Conservation (phyloP, 2,797 vertebrate genomes). For the Alectoris magna region DNA sequence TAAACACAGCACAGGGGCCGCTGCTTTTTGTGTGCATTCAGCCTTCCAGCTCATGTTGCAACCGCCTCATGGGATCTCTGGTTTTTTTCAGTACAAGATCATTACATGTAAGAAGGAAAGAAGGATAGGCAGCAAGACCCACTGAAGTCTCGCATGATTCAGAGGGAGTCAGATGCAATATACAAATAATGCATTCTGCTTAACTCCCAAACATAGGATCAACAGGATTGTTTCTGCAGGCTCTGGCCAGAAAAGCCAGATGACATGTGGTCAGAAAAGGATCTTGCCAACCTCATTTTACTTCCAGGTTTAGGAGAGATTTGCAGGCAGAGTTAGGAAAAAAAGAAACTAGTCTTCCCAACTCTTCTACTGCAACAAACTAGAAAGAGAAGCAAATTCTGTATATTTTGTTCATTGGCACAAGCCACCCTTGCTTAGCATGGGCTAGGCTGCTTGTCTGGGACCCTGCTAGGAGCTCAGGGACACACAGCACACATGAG, state of each 20-base stretch:
- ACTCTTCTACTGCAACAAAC: background rate
- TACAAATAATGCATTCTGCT: background rate
- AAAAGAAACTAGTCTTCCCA: background rate
- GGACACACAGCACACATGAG: slow-evolving; percentile 47
- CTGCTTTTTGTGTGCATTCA: background rate
- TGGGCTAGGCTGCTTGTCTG: slow-evolving; percentile 5
- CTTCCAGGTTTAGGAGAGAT: background rate
- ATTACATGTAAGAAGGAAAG: background rate
- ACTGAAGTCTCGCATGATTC: background rate
- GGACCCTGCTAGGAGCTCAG: slow-evolving; percentile 41
- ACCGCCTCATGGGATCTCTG: fast-evolving
- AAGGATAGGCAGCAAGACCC: background rate
- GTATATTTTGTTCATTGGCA: slow-evolving; percentile 62
- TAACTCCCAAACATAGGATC: background rate
- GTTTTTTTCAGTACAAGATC: background rate
- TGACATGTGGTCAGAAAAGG: background rate
- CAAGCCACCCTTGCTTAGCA: slow-evolving; percentile 32
- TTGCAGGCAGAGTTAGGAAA: background rate
- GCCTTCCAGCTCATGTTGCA: background rate
- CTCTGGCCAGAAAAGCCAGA: background rate
- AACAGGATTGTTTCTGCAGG: background rate
- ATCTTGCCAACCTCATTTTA: background rate
- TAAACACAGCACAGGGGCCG: background rate
- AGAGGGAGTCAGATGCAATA: background rate
- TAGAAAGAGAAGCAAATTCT: background rate